Percentiles rank a stretch among this genome's conserved stretches.
phyloP scores from a whole-genome alignment of 1,140 invertebrate genomes.

The Euwallacea similis region DNA sequence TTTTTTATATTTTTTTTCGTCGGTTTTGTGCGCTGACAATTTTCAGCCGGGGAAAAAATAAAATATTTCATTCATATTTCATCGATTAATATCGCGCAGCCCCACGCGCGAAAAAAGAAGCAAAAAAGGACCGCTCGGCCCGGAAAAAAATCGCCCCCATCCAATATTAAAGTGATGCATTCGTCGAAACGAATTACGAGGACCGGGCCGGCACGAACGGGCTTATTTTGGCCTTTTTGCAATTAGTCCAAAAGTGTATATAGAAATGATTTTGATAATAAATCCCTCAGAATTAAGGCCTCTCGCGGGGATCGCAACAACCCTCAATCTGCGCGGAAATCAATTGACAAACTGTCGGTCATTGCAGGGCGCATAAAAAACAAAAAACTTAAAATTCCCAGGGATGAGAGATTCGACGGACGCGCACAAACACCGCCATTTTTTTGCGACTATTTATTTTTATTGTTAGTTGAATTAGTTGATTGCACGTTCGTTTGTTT shows the following conservation, averaged over 20 bases:
- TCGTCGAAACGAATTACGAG: constrained; percentile 41
- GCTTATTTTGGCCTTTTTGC: constrained; percentile 37
- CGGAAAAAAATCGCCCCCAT: constrained; percentile 41
- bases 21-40: constrained; percentile 24
- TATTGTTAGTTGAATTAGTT: constrained; percentile 31
- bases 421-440: neutral
- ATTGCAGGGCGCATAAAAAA: neutral
- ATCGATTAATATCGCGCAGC: constrained; percentile 40
- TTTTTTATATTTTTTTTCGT: constrained; percentile 24
- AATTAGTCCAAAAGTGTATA: constrained; percentile 40
- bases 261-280: constrained; percentile 44
- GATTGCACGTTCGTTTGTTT: constrained; percentile 24
- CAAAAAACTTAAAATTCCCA: constrained; percentile 5
- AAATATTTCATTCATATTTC: constrained; percentile 42
- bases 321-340: neutral
- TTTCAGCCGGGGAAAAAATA: constrained; percentile 34
- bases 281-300: constrained; percentile 14
- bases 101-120: constrained; percentile 33
- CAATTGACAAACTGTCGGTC: constrained; percentile 3
- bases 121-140: constrained; percentile 30
- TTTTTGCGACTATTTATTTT: constrained; percentile 27
- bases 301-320: neutral
- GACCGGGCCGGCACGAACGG: constrained; percentile 12
- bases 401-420: neutral
- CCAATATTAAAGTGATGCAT: constrained; percentile 42